phyloP scores from a whole-genome alignment of 2,797 vertebrate species.

The Malacoctenus gilli region DNA sequence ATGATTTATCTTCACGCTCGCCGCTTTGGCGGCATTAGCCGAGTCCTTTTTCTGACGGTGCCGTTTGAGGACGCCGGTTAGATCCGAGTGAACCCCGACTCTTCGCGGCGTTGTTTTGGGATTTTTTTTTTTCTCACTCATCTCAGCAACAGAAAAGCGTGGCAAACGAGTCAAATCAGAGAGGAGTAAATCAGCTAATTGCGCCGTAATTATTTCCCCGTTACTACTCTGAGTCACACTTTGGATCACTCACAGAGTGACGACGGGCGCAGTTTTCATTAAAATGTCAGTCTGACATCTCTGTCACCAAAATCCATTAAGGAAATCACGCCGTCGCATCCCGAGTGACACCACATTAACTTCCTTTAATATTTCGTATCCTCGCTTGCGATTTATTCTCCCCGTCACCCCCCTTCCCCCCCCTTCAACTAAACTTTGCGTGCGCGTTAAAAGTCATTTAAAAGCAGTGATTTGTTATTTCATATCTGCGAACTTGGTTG shows the following conservation, averaged over 20 bases:
- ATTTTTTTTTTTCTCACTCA: too few species aligned
- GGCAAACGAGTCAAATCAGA: slow-evolving; percentile 7
- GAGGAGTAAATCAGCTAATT: slow-evolving; percentile 14
- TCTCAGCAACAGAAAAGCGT: too few species aligned
- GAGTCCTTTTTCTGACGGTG: slow-evolving; percentile 27
- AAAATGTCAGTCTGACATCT: neutral
- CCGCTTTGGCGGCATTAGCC: slow-evolving; percentile 35
- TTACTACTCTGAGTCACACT: neutral
- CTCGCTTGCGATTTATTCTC: slow-evolving; percentile 6
- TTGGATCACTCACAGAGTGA: slow-evolving; percentile 1
- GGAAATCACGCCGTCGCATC: slow-evolving; percentile 4
- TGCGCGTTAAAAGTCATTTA: slow-evolving; percentile 27
- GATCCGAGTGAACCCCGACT: slow-evolving; percentile 36
- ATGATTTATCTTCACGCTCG: slow-evolving; percentile 48
- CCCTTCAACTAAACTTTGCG: too few species aligned
- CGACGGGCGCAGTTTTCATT: slow-evolving; percentile 1
- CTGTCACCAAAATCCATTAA: slow-evolving; percentile 7
- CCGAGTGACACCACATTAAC: slow-evolving; percentile 21
- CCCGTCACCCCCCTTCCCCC: slow-evolving; percentile 2
- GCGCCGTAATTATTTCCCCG: slow-evolving; percentile 1
- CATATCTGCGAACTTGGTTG: slow-evolving; percentile 49
- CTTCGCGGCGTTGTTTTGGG: too few species aligned
- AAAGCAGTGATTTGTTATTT: slow-evolving; percentile 43
- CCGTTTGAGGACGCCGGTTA: slow-evolving; percentile 27
- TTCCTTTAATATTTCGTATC: slow-evolving; percentile 14